Conservation (phyloP, 1,140 invertebrate genomes). For the Bradysia coprophila region DNA sequence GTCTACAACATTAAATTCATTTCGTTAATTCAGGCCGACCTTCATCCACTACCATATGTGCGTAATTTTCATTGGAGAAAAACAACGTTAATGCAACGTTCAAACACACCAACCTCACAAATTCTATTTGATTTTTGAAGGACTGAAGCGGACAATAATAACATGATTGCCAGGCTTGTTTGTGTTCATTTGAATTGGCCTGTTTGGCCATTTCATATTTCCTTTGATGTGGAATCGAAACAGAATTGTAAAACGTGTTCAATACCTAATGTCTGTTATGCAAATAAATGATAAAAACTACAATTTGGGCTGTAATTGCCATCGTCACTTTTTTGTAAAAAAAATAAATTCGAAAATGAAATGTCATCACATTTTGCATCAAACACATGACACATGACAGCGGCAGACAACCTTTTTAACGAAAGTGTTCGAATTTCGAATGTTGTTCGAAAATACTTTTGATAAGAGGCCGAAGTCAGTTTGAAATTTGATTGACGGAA, state of each 20-base stretch:
- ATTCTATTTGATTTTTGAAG: conserved; percentile 28
- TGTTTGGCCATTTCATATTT: neutral
- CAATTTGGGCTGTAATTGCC: too few relatives aligned
- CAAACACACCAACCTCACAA: conserved; percentile 27
- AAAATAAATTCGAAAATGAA: neutral
- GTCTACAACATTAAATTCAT: conserved; percentile 29
- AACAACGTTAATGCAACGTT: neutral
- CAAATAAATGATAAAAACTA: too few relatives aligned
- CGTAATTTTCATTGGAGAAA: neutral
- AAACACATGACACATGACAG: too few relatives aligned
- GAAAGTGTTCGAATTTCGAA: too few relatives aligned
- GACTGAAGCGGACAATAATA: conserved; percentile 32
- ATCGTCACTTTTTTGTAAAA: neutral
- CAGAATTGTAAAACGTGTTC: too few relatives aligned
- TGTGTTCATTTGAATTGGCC: neutral
- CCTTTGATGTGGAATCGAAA: too few relatives aligned
- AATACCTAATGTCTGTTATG: too few relatives aligned
- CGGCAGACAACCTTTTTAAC: too few relatives aligned
- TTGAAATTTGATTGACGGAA: too few relatives aligned
- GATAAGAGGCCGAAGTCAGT: too few relatives aligned
- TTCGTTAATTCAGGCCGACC: neutral
- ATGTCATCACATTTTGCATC: too few relatives aligned
- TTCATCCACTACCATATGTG: neutral
- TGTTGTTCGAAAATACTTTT: too few relatives aligned
- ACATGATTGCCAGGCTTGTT: conserved; percentile 27